A percentile compares a stretch with the other conserved stretches of the same genome.
Conservation (phyloP, 2,797 vertebrate genomes). For the Gobio occitaniae region DNA sequence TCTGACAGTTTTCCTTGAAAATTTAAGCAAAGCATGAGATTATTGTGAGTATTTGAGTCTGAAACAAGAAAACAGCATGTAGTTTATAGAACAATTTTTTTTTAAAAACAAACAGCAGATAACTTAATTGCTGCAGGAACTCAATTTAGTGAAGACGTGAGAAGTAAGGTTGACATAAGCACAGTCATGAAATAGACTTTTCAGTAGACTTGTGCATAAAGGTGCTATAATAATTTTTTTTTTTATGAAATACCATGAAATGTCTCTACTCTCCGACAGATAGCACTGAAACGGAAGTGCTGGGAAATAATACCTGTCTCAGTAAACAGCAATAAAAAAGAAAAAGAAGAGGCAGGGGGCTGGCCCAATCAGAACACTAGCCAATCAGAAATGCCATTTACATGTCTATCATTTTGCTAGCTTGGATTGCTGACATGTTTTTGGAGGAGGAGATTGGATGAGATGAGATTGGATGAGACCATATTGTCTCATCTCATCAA, state of each 20-base stretch:
- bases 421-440: not conserved
- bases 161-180: not conserved
- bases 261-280: not conserved
- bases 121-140: constrained; percentile 1
- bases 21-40: not conserved
- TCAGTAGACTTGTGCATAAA: not conserved
- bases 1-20: not conserved
- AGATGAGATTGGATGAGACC: not conserved
- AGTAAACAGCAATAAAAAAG: not conserved
- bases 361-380: not conserved
- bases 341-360: not conserved
- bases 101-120: not conserved
- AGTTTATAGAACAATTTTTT: not conserved
- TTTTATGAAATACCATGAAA: too few relatives aligned
- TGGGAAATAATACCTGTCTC: not conserved
- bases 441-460: not conserved
- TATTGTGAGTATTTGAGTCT: not conserved
- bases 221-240: not conserved
- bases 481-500: not conserved
- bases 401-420: not conserved
- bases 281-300: not conserved
- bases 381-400: not conserved
- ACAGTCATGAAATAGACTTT: not conserved
- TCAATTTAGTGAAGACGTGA: not conserved
- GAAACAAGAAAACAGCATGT: constrained; percentile 19